Evolutionary conservation across 2,113 vertebrate genomes (phyloP), one percentile per base, ranked within the genome.

Genomic region (Pandion haliaetus): DNA sequence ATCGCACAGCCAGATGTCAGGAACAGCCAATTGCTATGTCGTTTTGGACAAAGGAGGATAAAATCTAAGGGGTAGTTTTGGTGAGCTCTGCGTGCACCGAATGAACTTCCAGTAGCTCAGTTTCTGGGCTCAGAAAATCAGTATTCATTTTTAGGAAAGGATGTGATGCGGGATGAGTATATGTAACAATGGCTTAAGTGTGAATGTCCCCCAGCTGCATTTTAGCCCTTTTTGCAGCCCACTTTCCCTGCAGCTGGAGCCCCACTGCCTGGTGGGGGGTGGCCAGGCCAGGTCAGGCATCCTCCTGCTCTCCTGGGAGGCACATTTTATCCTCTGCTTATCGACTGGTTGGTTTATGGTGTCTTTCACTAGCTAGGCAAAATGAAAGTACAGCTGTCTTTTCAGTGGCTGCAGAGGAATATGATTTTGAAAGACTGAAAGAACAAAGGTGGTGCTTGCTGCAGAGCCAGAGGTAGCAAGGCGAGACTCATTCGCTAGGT

Each of bases 301-400:
- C 29, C 73, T 42, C 16, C 40, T 54, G 20, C 21, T 84, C 54
- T 81, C 28, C 58, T 52, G 36, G 18, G 12, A 86, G 13, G 44
- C 8, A 42, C 13, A 5, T 18, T 34, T 82, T 72, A 1, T 28
- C 19, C 31, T 83, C 69, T 61, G 29, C 17, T 88, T 54, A 12
- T 58, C 0, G 0, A 6, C 12, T 36, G 34, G 8, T 45, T 36
- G 34, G 8, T 45, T 59, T 50, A 54, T 50, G 32, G 5, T 38
- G 42, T 18, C 32, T 79, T 57, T 93, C 8, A 8, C 24, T 79
- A n/a, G 9, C 32, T 71, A 50, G 12, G 23, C 5, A 50, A 85
- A 87, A 62, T 3, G 14, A 36, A 76, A 86, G 2, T 87, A 52
- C 36, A 45, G 11, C 45, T 81, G 36, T 45, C 23, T 13, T 65